Evolutionary conservation across 2,888 invertebrate genomes (phyloP).

Genomic region (Oscheius sp.): DNA sequence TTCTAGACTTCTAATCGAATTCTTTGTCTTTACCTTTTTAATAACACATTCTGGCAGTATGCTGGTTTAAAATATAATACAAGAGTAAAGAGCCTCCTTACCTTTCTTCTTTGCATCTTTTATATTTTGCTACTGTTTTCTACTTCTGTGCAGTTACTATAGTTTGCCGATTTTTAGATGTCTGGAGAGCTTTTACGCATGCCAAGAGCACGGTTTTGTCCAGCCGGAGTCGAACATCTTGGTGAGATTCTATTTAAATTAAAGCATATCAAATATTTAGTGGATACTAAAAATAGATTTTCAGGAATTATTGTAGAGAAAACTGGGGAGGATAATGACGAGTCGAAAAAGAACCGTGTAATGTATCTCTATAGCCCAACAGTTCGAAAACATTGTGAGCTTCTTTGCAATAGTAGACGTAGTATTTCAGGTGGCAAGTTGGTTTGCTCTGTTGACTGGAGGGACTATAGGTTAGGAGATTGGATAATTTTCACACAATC

Average conservation of each 20-base stretch:
- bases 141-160: no score
- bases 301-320: conserved; percentile 26
- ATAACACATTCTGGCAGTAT: no score
- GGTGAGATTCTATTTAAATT: no score
- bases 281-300: neutral
- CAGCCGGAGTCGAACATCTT: neutral
- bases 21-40: no score
- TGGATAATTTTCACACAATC: conserved; percentile 22
- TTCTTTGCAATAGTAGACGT: neutral
- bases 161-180: no score
- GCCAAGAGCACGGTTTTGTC: neutral
- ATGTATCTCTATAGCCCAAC: conserved; percentile 25
- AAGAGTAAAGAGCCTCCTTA: no score
- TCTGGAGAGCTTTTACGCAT: no score
- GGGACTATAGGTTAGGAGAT: conserved; percentile 16
- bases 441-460: conserved; percentile 27
- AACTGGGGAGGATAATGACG: conserved; percentile 16
- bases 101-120: no score
- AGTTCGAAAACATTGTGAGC: conserved; percentile 14
- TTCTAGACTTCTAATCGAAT: no score
- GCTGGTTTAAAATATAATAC: no score
- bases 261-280: no score
- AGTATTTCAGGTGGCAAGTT: conserved; percentile 27
- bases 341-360: neutral
- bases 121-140: no score